Evolutionary conservation across 2,888 invertebrate species (phyloP), one percentile per base, ranked within the genome.

Genomic region (Lysandra coridon): DNA sequence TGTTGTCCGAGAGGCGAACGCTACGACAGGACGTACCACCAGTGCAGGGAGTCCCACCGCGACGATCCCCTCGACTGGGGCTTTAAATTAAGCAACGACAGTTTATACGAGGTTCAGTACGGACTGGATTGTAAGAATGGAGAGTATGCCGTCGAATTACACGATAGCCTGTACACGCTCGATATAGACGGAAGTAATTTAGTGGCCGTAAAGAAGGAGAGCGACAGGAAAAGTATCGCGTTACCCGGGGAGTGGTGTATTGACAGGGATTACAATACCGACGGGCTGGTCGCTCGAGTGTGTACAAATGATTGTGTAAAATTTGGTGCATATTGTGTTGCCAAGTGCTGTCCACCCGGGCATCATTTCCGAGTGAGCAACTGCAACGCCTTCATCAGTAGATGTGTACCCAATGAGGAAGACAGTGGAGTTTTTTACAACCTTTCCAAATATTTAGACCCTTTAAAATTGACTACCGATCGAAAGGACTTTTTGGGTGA

Each of bases 341-440:
- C 90, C 79, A 95, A 95, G 84, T 96, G 95, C 83, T 96, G 95
- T 84, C 94, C 95, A 2, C 88, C 95, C 44, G 95, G 95, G 17
- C 84, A 95, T 73, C 95, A 95, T 84, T 95, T 88, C 80, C 87
- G 84, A 81, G 88, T 89, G 4, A 82, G 85, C 17, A 84, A 84
- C 12, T 93, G 94, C 82, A 87, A 87, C 14, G 87, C 86, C 73
- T 87, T 86, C 44, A 82, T 80, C 0, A 93, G 93, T 83, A 83
- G n/a, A 17, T 95, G 95, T 83, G 86, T 88, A 5, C 87, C 88
- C 0, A 88, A 88, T 80, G 83, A 83, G 1, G 83, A 83, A 2
- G 86, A 88, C 17, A 86, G 89, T n/a, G 85, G 85, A 7, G 82
- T 88, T 1, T 84, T 85, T 1, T 92, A 91, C 79, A 85, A 92